Conservation (phyloP, 2,113 vertebrate species). For the Electrona antarctica region DNA sequence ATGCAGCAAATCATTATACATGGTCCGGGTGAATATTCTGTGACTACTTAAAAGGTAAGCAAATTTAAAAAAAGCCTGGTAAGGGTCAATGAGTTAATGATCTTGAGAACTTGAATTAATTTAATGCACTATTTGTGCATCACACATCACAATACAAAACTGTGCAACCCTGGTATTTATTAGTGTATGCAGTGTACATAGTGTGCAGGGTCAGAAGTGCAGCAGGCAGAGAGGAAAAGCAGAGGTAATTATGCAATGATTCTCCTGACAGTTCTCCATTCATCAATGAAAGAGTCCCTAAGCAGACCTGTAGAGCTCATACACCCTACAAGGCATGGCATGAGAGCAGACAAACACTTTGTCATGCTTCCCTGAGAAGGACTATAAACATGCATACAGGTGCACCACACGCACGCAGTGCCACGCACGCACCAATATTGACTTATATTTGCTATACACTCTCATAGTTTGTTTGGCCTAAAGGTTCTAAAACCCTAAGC, state of each 20-base stretch:
- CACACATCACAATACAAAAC: no score
- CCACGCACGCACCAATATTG: constrained; percentile 1
- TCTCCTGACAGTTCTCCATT: constrained; percentile 20
- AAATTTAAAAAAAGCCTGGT: no score
- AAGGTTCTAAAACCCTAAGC: no score
- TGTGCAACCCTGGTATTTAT: no score
- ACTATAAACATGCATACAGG: not conserved
- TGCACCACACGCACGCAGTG: not conserved
- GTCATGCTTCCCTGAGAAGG: constrained; percentile 10
- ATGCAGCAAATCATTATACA: no score
- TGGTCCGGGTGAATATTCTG: no score
- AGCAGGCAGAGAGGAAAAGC: constrained; percentile 31
- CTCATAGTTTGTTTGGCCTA: not conserved
- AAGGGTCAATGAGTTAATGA: no score
- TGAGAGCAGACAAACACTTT: constrained; percentile 19
- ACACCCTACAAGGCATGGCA: constrained; percentile 16
- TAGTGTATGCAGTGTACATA: no score
- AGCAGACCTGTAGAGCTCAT: constrained; percentile 21
- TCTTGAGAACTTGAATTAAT: no score
- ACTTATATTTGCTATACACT: not conserved
- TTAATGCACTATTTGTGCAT: no score
- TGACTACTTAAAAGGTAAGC: no score
- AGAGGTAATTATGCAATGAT: constrained; percentile 46
- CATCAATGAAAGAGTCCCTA: constrained; percentile 42
- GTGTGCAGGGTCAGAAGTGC: not conserved